phyloP scores from a whole-genome alignment of 2,113 vertebrate species.

The Reinhardtius hippoglossoides region DNA sequence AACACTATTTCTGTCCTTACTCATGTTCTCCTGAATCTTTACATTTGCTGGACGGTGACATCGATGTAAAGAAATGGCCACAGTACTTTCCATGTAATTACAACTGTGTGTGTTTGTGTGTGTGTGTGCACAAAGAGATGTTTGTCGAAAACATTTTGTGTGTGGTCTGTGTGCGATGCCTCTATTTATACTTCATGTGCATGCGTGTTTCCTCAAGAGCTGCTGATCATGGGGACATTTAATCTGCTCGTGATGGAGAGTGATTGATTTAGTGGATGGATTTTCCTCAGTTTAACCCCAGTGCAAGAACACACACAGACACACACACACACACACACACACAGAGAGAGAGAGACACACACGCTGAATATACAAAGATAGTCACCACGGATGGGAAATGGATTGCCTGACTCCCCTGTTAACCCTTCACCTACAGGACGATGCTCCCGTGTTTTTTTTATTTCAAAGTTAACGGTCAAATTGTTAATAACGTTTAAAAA shows the following conservation, averaged over 20 bases:
- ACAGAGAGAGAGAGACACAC: neutral
- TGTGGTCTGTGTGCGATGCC: neutral
- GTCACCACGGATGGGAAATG: conserved; percentile 29
- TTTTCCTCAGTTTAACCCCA: conserved; percentile 26
- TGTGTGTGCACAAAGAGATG: neutral
- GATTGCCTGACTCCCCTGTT: conserved; percentile 4
- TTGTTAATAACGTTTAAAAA: too few species aligned
- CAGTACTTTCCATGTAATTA: conserved; percentile 16
- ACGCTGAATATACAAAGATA: conserved; percentile 4
- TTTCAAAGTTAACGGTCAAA: too few species aligned
- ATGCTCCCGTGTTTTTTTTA: neutral
- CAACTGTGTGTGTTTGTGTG: neutral
- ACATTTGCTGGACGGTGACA: conserved; percentile 20
- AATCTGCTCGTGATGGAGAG: conserved; percentile 43
- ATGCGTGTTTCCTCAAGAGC: neutral
- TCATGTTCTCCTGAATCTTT: conserved; percentile 18
- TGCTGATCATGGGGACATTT: conserved; percentile 46
- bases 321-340: conserved; percentile 14
- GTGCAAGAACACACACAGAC: neutral
- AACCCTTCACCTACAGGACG: conserved; percentile 38
- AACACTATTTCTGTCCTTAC: conserved; percentile 28
- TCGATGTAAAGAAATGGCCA: conserved; percentile 29
- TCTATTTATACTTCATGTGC: neutral
- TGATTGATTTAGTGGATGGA: conserved; percentile 56
- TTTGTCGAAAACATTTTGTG: neutral